These are phyloP conservation scores for Pyrrhura leucotis DNA, from an alignment of 2,797 vertebrate species.

Conservation along the genomic window DNA sequence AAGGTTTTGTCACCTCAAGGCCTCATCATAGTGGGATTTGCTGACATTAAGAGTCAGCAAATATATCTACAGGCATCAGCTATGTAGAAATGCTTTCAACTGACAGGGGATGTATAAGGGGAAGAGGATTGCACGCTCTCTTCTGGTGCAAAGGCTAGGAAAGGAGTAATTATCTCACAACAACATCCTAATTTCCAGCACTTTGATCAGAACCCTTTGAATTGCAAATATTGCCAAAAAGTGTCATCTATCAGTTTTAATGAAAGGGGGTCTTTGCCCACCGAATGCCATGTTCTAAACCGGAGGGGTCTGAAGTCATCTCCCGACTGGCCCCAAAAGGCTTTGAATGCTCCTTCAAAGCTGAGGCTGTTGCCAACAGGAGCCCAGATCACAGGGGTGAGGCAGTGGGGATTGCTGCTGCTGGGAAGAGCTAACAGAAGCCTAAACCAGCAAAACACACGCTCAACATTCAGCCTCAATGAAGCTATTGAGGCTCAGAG, in stretches of 20 bases:
- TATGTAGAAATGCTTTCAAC: conserved; percentile 28
- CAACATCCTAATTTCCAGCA: conserved; percentile 60
- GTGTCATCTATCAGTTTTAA: conserved; percentile 59
- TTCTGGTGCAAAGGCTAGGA: not conserved
- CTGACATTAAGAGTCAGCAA: conserved; percentile 65
- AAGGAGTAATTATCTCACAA: conserved; percentile 55
- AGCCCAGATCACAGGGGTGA: conserved; percentile 14
- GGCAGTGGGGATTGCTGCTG: not conserved
- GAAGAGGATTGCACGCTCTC: not conserved
- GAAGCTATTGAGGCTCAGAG: not conserved
- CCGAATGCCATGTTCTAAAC: not conserved
- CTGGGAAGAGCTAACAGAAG: not conserved
- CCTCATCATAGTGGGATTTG: conserved; percentile 59
- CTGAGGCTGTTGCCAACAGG: not conserved
- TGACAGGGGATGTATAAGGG: not conserved
- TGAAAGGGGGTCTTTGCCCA: conserved; percentile 37
- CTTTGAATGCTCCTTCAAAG: conserved; percentile 49
- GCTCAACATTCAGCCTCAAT: accelerated
- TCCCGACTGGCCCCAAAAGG: not conserved
- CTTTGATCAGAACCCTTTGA: conserved; percentile 59
- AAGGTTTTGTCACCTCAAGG: conserved; percentile 64
- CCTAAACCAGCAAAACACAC: not conserved
- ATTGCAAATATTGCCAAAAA: conserved; percentile 39
- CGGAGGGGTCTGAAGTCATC: conserved; percentile 12
- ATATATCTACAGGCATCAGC: conserved; percentile 53